Evolutionary conservation across 2,113 vertebrate genomes (phyloP), one percentile per base, ranked within the genome.

Genomic region (Eudyptes chrysolophus): DNA sequence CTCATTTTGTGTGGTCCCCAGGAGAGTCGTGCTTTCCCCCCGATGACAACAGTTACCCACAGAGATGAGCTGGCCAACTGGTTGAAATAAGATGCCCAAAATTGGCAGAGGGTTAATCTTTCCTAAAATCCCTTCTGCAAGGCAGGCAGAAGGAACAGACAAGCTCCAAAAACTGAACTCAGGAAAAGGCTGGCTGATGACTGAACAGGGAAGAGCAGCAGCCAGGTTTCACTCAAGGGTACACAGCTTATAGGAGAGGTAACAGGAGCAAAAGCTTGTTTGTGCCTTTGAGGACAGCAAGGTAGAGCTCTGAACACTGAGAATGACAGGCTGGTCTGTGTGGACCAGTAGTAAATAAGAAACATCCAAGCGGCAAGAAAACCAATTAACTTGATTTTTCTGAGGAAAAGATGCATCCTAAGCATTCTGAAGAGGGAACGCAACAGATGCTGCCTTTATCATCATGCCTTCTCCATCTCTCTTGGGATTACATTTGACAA

Each of bases 381-480:
- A 84, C 4, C 5, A 87, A 93, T 49, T 70, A 87, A 84, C 11
- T 70, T 71, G 60, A 62, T 82, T 87, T 51, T 92, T 84, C 48
- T n/a, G 69, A 15, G 15, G 60, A 92, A 95, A 94, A 94, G 25
- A 70, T 71, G 81, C 42, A 75, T 65, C 38, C 42, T 80, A 80
- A 94, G 71, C 61, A 89, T 66, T 94, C 74, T 75, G 60, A 82
- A 95, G 76, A 94, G 92, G 70, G 91, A 86, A 76, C 64, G 19
- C 89, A 92, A 92, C 46, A 75, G 71, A 93, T 38, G 72, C 72
- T 95, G 80, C 36, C 51, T 89, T 74, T 88, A 94, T n/a, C 36
- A 90, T 36, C 16, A 9, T 17, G 52, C 68, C 69, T 96, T 93
- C 88, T 98, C 92, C 68, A 68, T 12, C 38, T 74, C 64, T 48